Conservation (phyloP, 1,140 invertebrate species). For the Platyscapa corneri region DNA sequence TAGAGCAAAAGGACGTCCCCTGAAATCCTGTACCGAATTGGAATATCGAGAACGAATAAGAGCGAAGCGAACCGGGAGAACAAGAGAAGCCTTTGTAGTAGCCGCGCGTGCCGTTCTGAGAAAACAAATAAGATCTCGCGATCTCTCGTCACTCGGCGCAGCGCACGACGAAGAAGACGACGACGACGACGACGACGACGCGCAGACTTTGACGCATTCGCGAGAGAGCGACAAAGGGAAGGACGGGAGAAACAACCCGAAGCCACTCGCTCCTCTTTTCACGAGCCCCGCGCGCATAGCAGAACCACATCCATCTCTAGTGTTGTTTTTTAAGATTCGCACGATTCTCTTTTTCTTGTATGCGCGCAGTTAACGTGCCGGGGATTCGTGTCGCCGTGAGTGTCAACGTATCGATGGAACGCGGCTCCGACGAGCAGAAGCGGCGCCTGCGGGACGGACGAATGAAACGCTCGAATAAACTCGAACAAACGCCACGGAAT, state of each 20-base stretch:
- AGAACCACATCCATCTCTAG: conserved; percentile 58
- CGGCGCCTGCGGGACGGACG: conserved; percentile 24
- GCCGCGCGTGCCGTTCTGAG: conserved; percentile 60
- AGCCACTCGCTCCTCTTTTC: neutral
- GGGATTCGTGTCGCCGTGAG: conserved; percentile 50
- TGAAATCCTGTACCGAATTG: conserved; percentile 54
- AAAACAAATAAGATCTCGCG: conserved; percentile 61
- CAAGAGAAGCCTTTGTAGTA: conserved; percentile 60
- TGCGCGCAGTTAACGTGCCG: conserved; percentile 42
- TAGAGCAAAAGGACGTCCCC: neutral
- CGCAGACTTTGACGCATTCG: conserved; percentile 33
- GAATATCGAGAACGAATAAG: conserved; percentile 62
- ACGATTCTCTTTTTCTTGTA: conserved; percentile 50
- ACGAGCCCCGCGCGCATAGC: neutral
- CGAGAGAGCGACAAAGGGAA: conserved; percentile 16
- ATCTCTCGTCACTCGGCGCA: conserved; percentile 51
- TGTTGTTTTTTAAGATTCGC: conserved; percentile 59
- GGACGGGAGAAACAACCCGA: neutral
- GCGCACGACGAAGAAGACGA: neutral
- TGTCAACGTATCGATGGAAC: conserved; percentile 55
- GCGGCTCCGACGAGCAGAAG: conserved; percentile 43
- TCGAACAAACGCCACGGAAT: conserved; percentile 9
- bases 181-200: neutral
- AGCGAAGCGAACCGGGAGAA: neutral
- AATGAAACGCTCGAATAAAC: conserved; percentile 48